Percentiles rank a stretch among this genome's conserved stretches.
These are phyloP conservation scores for Mus pahari DNA, from an alignment of 2,113 vertebrate genomes.

Conservation along the genomic window DNA sequence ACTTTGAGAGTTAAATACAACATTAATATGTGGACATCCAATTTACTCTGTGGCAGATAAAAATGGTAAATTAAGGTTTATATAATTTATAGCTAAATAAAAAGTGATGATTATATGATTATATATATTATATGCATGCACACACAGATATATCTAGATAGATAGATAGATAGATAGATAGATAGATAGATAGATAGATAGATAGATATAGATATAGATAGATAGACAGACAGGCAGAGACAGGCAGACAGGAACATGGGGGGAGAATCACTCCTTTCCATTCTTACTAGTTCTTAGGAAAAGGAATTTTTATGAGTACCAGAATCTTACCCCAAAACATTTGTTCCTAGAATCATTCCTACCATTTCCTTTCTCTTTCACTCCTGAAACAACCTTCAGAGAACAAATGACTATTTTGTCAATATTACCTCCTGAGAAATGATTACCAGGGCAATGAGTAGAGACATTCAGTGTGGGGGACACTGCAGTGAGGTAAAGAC, in stretches of 20 bases:
- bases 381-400: not conserved
- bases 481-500: not conserved
- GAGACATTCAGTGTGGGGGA: not conserved
- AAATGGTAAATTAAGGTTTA: constrained; percentile 58
- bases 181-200: not conserved
- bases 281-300: constrained; percentile 23
- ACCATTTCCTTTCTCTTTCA: constrained; percentile 9
- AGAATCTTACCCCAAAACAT: not conserved
- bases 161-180: not conserved
- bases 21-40: constrained; percentile 38
- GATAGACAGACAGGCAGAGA: not conserved
- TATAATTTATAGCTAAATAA: constrained; percentile 60
- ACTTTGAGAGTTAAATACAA: constrained; percentile 31
- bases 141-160: too few species aligned
- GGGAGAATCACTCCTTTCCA: not conserved
- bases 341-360: not conserved
- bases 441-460: not conserved
- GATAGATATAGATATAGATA: not conserved
- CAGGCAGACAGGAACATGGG: not conserved
- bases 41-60: constrained; percentile 1
- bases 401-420: not conserved
- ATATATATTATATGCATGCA: too few species aligned
- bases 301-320: not conserved
- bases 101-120: not conserved
- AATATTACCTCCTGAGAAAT: not conserved